Evolutionary conservation across 2,113 vertebrate species (phyloP).

Genomic region (Dasyornis broadbenti): DNA sequence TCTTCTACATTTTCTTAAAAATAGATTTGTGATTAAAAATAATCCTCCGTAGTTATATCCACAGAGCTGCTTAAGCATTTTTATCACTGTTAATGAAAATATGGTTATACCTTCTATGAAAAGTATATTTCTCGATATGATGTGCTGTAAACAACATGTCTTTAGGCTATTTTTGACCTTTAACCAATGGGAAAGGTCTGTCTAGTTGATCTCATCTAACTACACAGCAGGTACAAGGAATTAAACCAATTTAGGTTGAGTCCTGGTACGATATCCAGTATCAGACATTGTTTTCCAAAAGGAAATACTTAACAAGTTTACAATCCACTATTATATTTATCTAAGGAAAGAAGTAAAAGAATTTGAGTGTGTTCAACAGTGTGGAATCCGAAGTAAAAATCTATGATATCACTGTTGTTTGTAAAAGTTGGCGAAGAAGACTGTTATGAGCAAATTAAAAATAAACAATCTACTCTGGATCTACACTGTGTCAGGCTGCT

Average conservation of each 20-base stretch:
- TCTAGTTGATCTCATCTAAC: slow-evolving; percentile 80
- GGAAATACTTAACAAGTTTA: slow-evolving; percentile 44
- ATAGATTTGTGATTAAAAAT: slow-evolving; percentile 7
- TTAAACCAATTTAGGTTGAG: slow-evolving; percentile 58
- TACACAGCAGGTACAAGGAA: slow-evolving; percentile 60
- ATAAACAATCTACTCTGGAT: slow-evolving; percentile 10
- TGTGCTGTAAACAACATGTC: slow-evolving; percentile 64
- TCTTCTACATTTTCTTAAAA: background rate
- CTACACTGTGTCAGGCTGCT: background rate
- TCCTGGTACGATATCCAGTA: slow-evolving; percentile 16
- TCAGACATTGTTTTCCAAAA: slow-evolving; percentile 17
- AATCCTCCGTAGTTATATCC: background rate
- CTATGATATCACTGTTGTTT: background rate
- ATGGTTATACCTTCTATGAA: slow-evolving; percentile 14
- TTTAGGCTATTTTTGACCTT: slow-evolving; percentile 76
- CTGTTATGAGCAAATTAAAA: slow-evolving; percentile 29
- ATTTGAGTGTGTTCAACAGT: background rate
- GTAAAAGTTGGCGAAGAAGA: slow-evolving; percentile 32
- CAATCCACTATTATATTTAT: slow-evolving; percentile 29
- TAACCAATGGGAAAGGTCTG: slow-evolving; percentile 81
- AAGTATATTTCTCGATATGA: slow-evolving; percentile 61
- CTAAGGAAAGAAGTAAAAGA: background rate
- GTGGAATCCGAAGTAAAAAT: slow-evolving; percentile 25
- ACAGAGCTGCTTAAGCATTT: background rate
- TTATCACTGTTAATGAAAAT: slow-evolving; percentile 37